Conservation (phyloP, 2,113 vertebrate genomes). For the Neolamprologus falcicula region DNA sequence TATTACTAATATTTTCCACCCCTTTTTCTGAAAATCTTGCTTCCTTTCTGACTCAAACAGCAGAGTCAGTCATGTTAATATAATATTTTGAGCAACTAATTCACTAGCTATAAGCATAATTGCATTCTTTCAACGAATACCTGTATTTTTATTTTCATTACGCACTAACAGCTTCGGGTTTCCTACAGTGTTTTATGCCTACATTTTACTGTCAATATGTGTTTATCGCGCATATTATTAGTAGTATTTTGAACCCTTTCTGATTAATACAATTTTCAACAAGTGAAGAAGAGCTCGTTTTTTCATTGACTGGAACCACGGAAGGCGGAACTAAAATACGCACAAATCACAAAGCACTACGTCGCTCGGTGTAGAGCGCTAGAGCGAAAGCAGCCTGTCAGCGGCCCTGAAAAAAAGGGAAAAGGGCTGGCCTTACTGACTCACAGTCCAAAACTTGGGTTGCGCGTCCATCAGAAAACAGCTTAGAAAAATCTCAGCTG, state of each 20-base stretch:
- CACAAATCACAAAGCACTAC: constrained; percentile 60
- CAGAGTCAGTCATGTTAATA: neutral
- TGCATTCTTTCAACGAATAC: neutral
- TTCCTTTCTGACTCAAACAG: neutral
- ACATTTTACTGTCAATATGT: neutral
- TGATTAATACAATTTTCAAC: neutral
- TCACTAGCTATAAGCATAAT: neutral
- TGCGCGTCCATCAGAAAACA: constrained; percentile 54
- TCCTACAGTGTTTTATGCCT: neutral
- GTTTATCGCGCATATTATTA: neutral
- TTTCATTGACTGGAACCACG: constrained; percentile 8
- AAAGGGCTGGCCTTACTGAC: constrained; percentile 60
- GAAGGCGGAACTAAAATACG: constrained; percentile 59
- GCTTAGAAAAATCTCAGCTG: constrained; percentile 44
- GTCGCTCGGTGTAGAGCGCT: constrained; percentile 21
- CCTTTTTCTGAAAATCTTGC: neutral
- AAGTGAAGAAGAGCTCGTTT: neutral
- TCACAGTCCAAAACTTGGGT: constrained; percentile 58
- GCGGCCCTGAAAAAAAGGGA: constrained; percentile 19
- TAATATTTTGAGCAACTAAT: neutral
- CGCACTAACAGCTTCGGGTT: neutral
- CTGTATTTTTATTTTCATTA: neutral
- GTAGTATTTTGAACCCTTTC: neutral
- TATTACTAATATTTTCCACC: neutral
- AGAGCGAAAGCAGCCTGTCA: constrained; percentile 37